Base-by-base conservation (phyloP, 2,113 vertebrate genomes). In the Polypterus bichir region DNA sequence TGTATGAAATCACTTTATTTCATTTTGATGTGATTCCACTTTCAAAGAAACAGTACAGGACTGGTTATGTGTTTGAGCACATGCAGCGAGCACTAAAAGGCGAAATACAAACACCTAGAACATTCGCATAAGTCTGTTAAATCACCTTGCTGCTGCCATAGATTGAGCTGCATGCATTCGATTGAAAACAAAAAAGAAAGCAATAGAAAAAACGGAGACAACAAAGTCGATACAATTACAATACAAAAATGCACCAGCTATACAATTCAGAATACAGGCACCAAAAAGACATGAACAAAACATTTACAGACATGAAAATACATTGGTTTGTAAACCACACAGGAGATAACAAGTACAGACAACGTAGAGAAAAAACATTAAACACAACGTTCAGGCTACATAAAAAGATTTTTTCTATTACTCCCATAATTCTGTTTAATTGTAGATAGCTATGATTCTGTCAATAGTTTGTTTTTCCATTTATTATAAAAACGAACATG, bases 11-110 rank as follows among this genome's bases (percentile, higher is more conserved):
- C 86, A 89, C 82, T 81, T 86, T 76, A 80, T 82, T 68, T 73
- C 72, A 76, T 71, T 90, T 93, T 85, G 84, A 76, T 80, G 91
- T 91, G 89, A 94, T 91, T 92, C 88, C 88, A 89, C 84, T 88
- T 81, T 74, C 65, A 82, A 86, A 88, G 87, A 82, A 88, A 89
- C 82, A 84, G 80, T 83, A 84, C 85, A 86, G 78, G 76, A 73
- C 75, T 72, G 76, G 85, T 65, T 65, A 71, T 84, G 80, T 74
- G 86, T 81, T 78, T 79, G 79, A 85, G 69, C 67, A 83, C 93
- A 98, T 97, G 92, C 94, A 92, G 79, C 84, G 82, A 86, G 85
- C 63, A 79, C 76, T 79, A 85, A 81, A 84, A 85, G 76, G 83
- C 81, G 86, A 70, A 73, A 80, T 83, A 83, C 82, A 78, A 82